phyloP scores from a whole-genome alignment of 2,888 invertebrate species.

The Strigamia maritima region DNA sequence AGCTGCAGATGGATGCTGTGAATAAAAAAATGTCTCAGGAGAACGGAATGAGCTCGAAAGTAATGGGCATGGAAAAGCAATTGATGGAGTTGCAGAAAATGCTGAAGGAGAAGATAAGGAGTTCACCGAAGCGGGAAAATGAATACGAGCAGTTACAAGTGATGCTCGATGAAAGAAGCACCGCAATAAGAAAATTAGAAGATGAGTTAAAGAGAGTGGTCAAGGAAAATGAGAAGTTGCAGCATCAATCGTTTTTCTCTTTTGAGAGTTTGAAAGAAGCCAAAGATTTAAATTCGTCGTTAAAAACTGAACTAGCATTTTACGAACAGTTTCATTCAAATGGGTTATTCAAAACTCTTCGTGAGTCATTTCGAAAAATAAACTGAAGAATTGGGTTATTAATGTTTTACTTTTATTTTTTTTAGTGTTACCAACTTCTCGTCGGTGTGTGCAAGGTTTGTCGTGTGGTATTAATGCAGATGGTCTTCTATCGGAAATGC shows the following conservation, averaged over 20 bases:
- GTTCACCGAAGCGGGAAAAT: neutral
- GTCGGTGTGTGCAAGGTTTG: too few species aligned
- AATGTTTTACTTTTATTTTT: too few species aligned
- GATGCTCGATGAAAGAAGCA: constrained; percentile 27
- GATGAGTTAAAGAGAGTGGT: constrained; percentile 3
- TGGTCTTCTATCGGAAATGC: constrained; percentile 5
- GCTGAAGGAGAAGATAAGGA: neutral
- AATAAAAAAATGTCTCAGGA: neutral
- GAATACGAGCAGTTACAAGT: neutral
- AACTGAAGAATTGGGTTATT: too few species aligned
- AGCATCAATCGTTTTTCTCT: neutral
- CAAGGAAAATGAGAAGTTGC: constrained; percentile 33
- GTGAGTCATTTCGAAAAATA: neutral
- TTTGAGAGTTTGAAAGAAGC: neutral
- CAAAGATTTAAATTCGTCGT: constrained; percentile 10
- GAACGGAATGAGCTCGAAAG: neutral
- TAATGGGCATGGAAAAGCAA: neutral
- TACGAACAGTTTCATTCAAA: constrained; percentile 33
- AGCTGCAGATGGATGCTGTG: neutral
- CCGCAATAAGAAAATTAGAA: constrained; percentile 3
- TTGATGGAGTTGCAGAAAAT: neutral
- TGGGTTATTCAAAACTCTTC: neutral
- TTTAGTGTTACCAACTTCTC: too few species aligned
- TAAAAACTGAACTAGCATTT: constrained; percentile 29
- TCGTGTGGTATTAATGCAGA: neutral